Evolutionary conservation across 1,140 invertebrate genomes (phyloP).

Genomic region (Bombus difficillimus): DNA sequence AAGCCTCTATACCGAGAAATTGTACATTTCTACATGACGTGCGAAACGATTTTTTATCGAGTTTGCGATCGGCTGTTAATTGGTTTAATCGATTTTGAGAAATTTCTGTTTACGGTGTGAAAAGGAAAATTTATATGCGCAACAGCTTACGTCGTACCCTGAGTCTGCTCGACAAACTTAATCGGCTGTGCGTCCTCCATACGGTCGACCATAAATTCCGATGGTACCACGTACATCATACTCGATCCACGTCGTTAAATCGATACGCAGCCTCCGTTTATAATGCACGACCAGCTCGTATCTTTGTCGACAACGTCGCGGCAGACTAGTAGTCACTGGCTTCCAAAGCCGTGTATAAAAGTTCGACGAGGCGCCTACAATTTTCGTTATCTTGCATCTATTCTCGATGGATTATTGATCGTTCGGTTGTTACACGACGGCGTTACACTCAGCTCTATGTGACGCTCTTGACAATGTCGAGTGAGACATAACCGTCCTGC

Average conservation of each 20-base stretch:
- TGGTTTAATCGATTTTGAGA: not conserved
- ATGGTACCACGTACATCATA: not conserved
- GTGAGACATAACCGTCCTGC: not conserved
- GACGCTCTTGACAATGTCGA: not conserved
- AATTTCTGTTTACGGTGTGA: not conserved
- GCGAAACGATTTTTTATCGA: too few relatives aligned
- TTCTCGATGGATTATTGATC: conserved; percentile 67
- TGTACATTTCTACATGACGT: not conserved
- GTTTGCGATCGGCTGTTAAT: not conserved
- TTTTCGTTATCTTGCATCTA: conserved; percentile 65
- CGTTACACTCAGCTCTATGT: conserved; percentile 12
- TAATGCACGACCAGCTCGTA: not conserved
- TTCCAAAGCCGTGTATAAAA: conserved; percentile 55
- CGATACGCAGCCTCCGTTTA: conserved; percentile 4
- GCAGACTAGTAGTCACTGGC: not conserved
- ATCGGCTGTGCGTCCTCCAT: conserved; percentile 18
- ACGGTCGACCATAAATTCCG: conserved; percentile 10
- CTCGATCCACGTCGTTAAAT: conserved; percentile 33
- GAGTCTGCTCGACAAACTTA: not conserved
- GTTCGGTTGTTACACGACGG: conserved; percentile 44
- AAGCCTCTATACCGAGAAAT: not conserved
- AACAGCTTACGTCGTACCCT: not conserved
- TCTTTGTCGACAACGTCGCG: not conserved
- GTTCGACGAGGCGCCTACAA: conserved; percentile 57
- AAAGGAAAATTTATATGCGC: not conserved